These are phyloP conservation scores for Clanis bilineata DNA, from an alignment of 2,888 invertebrate species.

Conservation along the genomic window DNA sequence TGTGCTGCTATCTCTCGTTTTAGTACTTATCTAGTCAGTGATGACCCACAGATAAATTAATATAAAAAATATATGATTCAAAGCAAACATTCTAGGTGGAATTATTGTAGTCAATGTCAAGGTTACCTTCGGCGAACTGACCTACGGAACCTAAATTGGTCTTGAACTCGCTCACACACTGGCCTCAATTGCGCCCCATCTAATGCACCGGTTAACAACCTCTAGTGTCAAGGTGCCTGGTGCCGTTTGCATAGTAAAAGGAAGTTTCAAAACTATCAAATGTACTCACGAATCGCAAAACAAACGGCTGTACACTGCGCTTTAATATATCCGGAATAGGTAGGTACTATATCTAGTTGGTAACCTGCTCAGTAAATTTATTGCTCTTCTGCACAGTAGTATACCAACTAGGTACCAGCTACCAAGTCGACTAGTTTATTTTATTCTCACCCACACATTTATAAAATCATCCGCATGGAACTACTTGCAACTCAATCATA, in stretches of 20 bases:
- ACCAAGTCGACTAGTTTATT: constrained; percentile 16
- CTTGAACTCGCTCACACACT: constrained; percentile 81
- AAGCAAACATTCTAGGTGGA: constrained; percentile 42
- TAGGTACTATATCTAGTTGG: background rate
- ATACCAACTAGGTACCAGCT: no score
- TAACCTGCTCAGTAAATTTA: background rate
- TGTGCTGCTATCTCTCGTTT: background rate
- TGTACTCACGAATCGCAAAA: constrained; percentile 28
- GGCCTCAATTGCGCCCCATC: constrained; percentile 80
- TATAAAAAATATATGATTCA: background rate
- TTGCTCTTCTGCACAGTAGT: background rate
- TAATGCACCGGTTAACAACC: constrained; percentile 82
- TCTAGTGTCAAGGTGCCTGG: constrained; percentile 79
- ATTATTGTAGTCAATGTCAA: constrained; percentile 74
- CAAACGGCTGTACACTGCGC: constrained; percentile 23
- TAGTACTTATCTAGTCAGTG: background rate
- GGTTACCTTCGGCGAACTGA: constrained; percentile 82
- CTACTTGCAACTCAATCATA: background rate
- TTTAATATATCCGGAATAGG: constrained; percentile 18
- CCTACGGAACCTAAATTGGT: constrained; percentile 82
- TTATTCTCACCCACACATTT: constrained; percentile 5
- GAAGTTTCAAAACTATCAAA: constrained; percentile 54
- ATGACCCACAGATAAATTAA: background rate
- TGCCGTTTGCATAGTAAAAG: constrained; percentile 63
- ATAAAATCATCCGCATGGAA: constrained; percentile 1